Conservation (phyloP, 2,113 vertebrate species). For the Dryoscopus gambensis region DNA sequence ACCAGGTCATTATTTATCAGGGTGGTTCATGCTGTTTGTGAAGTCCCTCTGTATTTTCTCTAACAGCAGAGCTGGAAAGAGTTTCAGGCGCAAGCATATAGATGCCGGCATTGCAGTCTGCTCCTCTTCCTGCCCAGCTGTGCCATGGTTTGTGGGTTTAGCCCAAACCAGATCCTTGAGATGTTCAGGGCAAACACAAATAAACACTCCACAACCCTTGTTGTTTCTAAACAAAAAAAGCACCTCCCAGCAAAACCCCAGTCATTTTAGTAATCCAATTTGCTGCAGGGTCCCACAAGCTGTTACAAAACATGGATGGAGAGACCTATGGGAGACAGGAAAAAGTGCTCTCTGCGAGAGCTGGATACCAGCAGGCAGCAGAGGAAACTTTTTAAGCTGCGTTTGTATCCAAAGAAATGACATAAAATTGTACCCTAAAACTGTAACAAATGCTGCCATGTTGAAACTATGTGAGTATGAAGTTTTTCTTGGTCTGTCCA, state of each 20-base stretch:
- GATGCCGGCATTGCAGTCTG: background rate
- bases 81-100: background rate
- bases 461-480: background rate
- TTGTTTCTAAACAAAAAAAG: constrained; percentile 33
- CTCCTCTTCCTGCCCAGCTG: constrained; percentile 64
- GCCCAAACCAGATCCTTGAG: constrained; percentile 36
- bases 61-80: background rate
- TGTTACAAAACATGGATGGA: background rate
- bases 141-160: constrained; percentile 37
- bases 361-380: background rate
- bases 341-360: background rate
- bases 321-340: background rate
- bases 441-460: background rate
- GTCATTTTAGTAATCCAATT: background rate
- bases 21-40: background rate
- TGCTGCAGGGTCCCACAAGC: constrained; percentile 21
- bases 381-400: background rate
- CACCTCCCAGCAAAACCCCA: constrained; percentile 12
- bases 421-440: background rate
- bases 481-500: background rate
- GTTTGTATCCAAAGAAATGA: background rate
- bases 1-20: background rate
- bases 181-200: constrained; percentile 34
- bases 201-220: constrained; percentile 34
- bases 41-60: background rate